Base-by-base conservation (phyloP, 2,113 vertebrate genomes). In the Hydrolagus affinis region DNA sequence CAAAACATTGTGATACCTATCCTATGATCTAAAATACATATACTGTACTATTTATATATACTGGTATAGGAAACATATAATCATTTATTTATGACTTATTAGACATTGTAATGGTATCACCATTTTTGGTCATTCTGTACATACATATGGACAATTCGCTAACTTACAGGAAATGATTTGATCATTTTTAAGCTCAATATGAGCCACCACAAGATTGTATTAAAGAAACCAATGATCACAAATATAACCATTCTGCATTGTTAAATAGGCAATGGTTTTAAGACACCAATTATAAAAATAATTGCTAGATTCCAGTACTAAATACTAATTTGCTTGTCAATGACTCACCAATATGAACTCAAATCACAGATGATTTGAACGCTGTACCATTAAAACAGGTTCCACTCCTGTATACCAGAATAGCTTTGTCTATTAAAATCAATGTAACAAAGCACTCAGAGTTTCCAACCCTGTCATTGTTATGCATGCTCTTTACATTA, bases 171-270 rank as follows among this genome's bases (percentile, higher is more conserved):
- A 12, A 83, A 19, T 19, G 28, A 30, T 21, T 57, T 11, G 9
- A 83, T 25, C 8, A 83, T 30, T 21, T 66, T 83, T n/a, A 62
- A 60, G 21, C 23, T 0, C 56, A 56, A 44, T 44, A 19, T 21
- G 15, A 44, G 21, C 59, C n/a, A 10, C 14, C 12, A 78, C 6
- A 10, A 57, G 64, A 64, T 66, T 80, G 14, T 30, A 28, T 83
- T 80, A 30, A 19, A 83, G 25, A 64, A 83, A 66, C 59, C 60
- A 64, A 15, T 68, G n/a, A 64, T 80, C n/a, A 80, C 76, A 80
- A 28, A 28, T 64, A 2, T 62, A 62, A 62, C 21, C 11, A 25
- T 80, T 6, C 62, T 25, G 57, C 57, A 25, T 8, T 2, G 12
- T 62, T 64, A 14, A 62, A 62, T 62, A 80, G 12, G 57, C 28